Conservation (phyloP, 2,113 vertebrate species). For the Ceyx margarethae region DNA sequence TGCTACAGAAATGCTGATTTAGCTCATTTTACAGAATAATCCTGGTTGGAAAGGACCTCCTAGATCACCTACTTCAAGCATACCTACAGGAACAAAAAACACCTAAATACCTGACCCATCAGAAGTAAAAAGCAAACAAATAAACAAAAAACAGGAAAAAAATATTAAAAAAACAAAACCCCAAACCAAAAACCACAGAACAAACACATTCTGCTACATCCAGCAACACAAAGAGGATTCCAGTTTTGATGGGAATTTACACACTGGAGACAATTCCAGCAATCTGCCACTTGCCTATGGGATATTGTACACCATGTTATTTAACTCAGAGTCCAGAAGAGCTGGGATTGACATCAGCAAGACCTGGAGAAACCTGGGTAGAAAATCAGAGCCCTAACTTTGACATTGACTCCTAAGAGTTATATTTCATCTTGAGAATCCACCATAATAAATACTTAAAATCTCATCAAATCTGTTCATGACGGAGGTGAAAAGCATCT, state of each 20-base stretch:
- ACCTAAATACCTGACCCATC: no score
- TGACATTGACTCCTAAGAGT: not conserved
- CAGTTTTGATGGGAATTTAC: not conserved
- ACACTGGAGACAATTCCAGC: constrained; percentile 10
- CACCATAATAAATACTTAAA: constrained; percentile 11
- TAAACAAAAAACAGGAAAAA: no score
- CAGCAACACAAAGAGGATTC: constrained; percentile 12
- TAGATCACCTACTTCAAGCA: no score
- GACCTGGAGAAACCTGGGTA: not conserved
- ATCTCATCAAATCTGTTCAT: constrained; percentile 6
- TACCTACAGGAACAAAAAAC: no score
- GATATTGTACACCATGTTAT: not conserved
- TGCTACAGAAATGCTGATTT: not conserved
- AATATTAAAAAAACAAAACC: no score
- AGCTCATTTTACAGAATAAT: not conserved
- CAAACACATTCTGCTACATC: not conserved
- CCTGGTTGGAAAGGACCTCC: no score
- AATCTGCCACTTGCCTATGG: not conserved
- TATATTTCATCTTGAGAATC: not conserved
- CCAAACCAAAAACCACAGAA: no score
- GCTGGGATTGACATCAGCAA: not conserved
- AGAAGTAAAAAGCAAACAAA: no score
- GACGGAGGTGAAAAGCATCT: not conserved
- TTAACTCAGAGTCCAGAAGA: not conserved
- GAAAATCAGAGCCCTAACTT: not conserved